Percentiles rank a stretch among this genome's conserved stretches.
Conservation (phyloP, 2,888 invertebrate species). For the Schrankia costaestrigalis region DNA sequence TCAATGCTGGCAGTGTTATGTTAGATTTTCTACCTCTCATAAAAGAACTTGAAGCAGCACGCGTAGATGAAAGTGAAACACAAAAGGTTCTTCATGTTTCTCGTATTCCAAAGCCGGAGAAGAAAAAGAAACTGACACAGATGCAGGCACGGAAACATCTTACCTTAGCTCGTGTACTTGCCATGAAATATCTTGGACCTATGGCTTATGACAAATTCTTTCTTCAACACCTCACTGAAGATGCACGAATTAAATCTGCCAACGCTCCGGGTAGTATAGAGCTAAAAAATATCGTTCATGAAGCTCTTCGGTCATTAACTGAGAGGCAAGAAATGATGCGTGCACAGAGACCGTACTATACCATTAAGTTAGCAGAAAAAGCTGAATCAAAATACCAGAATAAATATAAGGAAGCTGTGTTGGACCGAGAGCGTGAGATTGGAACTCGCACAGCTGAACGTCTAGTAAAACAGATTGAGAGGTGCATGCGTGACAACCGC, state of each 20-base stretch:
- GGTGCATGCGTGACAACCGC: slow-evolving; percentile 53
- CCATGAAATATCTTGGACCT: slow-evolving; percentile 73
- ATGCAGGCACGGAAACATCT: slow-evolving; percentile 63
- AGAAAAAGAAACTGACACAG: slow-evolving; percentile 61
- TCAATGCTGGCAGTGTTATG: slow-evolving; percentile 68
- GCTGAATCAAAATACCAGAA: slow-evolving; percentile 65
- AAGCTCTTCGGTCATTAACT: slow-evolving; percentile 58
- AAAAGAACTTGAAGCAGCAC: slow-evolving; percentile 52
- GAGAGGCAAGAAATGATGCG: slow-evolving; percentile 71
- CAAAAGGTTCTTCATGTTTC: slow-evolving; percentile 50
- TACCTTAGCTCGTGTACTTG: slow-evolving; percentile 65
- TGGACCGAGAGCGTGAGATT: slow-evolving; percentile 60
- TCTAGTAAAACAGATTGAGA: slow-evolving; percentile 57
- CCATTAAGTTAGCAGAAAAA: slow-evolving; percentile 65
- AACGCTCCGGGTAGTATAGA: slow-evolving; percentile 56
- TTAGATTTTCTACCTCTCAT: slow-evolving; percentile 67
- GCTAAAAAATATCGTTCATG: slow-evolving; percentile 47
- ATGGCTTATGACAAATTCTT: slow-evolving; percentile 77
- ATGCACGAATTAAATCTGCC: slow-evolving; percentile 60
- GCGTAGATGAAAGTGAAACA: slow-evolving; percentile 44
- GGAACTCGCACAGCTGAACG: slow-evolving; percentile 63
- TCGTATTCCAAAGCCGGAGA: slow-evolving; percentile 58
- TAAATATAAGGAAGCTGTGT: slow-evolving; percentile 56
- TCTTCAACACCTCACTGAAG: slow-evolving; percentile 55
- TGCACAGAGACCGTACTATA: slow-evolving; percentile 69